phyloP scores from a whole-genome alignment of 1,140 invertebrate species.

The Diuraphis noxia region DNA sequence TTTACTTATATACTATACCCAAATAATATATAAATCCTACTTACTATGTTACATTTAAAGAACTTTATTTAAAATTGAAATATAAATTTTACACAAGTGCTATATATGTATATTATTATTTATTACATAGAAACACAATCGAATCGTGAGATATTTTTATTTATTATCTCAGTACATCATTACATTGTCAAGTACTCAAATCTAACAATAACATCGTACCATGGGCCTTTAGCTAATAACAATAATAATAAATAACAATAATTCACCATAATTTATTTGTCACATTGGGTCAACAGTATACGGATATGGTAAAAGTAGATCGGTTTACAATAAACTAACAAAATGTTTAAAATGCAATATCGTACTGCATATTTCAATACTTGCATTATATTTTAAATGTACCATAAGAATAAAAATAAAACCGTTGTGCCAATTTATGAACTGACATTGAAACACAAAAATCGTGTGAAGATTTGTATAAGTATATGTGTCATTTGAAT shows the following conservation, averaged over 20 bases:
- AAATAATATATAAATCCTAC: too few relatives aligned
- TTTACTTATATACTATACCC: too few relatives aligned
- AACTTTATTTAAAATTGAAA: not conserved
- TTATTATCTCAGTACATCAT: not conserved
- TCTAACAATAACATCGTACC: not conserved
- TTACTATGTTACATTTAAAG: not conserved
- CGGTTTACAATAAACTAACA: not conserved
- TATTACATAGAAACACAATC: not conserved
- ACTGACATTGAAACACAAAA: not conserved
- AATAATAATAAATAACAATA: not conserved
- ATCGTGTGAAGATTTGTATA: not conserved
- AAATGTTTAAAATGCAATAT: not conserved
- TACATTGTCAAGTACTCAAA: not conserved
- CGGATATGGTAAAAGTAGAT: not conserved
- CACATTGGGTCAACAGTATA: not conserved
- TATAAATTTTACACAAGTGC: not conserved
- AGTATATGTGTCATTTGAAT: not conserved
- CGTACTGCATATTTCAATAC: not conserved
- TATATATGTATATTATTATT: not conserved
- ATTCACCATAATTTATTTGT: not conserved
- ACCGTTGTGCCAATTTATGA: not conserved
- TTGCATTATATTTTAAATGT: not conserved
- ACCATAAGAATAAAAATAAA: not conserved
- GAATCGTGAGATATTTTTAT: not conserved
- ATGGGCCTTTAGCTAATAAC: not conserved